Base-by-base conservation (phyloP, 2,888 invertebrate species). In the Epinotia brunnichana region DNA sequence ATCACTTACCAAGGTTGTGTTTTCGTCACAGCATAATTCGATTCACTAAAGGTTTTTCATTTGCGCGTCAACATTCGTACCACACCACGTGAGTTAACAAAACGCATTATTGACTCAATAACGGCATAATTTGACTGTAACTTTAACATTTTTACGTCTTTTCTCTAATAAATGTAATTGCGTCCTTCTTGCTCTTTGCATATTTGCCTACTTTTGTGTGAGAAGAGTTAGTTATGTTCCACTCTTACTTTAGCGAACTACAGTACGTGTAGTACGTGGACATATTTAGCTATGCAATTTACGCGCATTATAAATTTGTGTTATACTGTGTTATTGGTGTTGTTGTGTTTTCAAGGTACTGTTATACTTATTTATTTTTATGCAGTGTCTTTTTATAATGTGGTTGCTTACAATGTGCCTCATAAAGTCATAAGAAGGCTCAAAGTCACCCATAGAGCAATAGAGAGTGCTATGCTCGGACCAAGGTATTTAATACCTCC, bases 41-140 rank as follows among this genome's bases (percentile, higher is more conserved):
- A 48, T 70, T 39, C 48, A 39, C 57, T 57, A 39, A 53, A 51
- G 39, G 64, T 39, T 64, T 57, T 57, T 64, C 57, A 59, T 64
- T 59, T 15, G 10, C 59, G 41, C 64, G 53, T 24, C 39, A 21
- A 24, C 57, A 53, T 24, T 24, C 59, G 3, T 4, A 60, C 13
- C 24, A 60, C 17, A 53, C n/a, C 24, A 60, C 24, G 64, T 66
- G 53, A 24, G 41, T 19, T 56, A 21, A 56, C 56, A 56, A 41
- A 17, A 29, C n/a, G 29, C n/a, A 17, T 19, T 24, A 15, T 57
- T 17, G 51, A 2, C 9, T 51, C n/a, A 15, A 53, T 19, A 53
- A 35, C 2, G 7, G 53, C 63, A 2, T 64, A 35, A 9, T 13
- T 19, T 7, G 1, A 1, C 2, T 53, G 2, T 19, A 11, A 9